Percentiles rank a stretch among this genome's conserved stretches.
Evolutionary conservation across 2,888 invertebrate species (phyloP).

Genomic region (Cinara cedri): DNA sequence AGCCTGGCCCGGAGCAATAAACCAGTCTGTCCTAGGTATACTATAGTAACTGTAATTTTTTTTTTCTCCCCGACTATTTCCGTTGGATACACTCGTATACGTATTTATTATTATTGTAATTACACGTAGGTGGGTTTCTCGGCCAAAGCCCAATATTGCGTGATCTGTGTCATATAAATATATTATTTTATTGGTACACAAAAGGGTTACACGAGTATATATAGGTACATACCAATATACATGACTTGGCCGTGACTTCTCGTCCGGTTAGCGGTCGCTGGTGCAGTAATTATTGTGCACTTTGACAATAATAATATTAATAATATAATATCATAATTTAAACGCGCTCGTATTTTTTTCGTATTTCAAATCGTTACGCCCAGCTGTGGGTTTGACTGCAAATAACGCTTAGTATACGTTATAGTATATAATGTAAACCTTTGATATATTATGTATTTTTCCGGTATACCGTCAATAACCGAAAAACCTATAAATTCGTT

Average conservation of each 20-base stretch:
- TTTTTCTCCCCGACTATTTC: slow-evolving; percentile 15
- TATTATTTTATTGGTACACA: too few relatives aligned
- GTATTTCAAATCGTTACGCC: neutral
- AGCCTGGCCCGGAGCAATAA: slow-evolving; percentile 51
- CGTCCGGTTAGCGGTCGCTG: slow-evolving; percentile 4
- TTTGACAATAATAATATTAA: slow-evolving; percentile 3
- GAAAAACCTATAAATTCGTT: too few relatives aligned
- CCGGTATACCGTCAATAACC: too few relatives aligned
- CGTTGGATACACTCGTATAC: slow-evolving; percentile 25
- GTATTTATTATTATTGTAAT: slow-evolving; percentile 23
- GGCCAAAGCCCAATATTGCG: slow-evolving; percentile 43
- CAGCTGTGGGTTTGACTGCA: neutral
- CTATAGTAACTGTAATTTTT: slow-evolving; percentile 51
- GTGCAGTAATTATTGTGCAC: neutral
- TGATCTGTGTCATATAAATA: slow-evolving; percentile 35
- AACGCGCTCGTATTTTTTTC: neutral
- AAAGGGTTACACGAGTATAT: slow-evolving; percentile 29
- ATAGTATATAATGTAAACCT: too few relatives aligned
- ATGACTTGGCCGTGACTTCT: slow-evolving; percentile 43
- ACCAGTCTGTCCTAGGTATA: slow-evolving; percentile 37
- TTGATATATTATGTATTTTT: too few relatives aligned
- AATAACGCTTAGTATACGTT: neutral
- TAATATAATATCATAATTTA: neutral
- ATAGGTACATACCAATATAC: too few relatives aligned
- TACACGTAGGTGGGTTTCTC: slow-evolving; percentile 46